Conservation (phyloP, 1,140 invertebrate species). For the Potamilus streckersoni region DNA sequence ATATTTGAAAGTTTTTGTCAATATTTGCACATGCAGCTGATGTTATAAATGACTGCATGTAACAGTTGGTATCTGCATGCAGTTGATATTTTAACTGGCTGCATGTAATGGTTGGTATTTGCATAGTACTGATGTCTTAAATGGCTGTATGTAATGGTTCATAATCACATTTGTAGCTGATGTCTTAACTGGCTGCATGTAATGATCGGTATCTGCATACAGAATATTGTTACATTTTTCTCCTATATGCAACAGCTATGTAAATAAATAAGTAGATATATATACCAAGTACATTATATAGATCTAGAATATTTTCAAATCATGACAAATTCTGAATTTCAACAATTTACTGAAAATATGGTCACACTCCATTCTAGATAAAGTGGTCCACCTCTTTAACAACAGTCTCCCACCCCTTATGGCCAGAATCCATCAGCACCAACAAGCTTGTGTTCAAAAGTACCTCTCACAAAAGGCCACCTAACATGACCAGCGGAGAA, state of each 20-base stretch:
- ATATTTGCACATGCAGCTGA: neutral
- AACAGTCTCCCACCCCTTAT: too few relatives aligned
- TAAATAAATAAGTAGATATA: neutral
- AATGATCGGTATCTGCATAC: neutral
- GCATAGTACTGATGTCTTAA: neutral
- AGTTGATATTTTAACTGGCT: neutral
- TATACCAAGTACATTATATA: too few relatives aligned
- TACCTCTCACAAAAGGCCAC: too few relatives aligned
- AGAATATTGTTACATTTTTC: neutral
- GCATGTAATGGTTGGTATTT: neutral
- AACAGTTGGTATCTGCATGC: neutral
- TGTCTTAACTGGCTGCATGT: neutral
- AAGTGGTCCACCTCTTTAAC: too few relatives aligned
- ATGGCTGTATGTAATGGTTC: too few relatives aligned
- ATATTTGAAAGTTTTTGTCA: conserved; percentile 1
- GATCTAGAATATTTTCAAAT: too few relatives aligned
- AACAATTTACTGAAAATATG: too few relatives aligned
- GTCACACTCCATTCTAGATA: too few relatives aligned
- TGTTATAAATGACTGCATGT: neutral
- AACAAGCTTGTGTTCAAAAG: too few relatives aligned
- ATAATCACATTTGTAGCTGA: neutral
- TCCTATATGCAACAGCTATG: neutral
- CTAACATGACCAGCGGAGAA: too few relatives aligned
- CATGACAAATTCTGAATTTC: too few relatives aligned
- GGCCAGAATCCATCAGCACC: too few relatives aligned